Base-by-base conservation (phyloP, 2,888 invertebrate genomes). In the Willowsia nigromaculata region DNA sequence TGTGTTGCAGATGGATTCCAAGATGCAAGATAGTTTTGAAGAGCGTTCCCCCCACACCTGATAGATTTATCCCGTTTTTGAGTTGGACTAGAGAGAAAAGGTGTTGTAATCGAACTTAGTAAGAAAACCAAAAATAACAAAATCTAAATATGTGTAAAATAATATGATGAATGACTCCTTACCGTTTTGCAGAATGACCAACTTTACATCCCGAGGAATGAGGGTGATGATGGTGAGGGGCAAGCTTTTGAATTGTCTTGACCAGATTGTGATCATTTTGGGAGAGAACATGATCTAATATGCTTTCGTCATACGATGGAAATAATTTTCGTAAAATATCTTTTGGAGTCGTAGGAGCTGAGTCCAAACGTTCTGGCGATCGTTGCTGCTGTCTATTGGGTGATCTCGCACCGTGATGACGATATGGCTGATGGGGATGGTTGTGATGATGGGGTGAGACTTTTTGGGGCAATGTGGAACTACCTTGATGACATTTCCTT, bases 181-280 rank as follows among this genome's bases (percentile, higher is more conserved):
- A 88, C 88, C 88, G 88, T 76, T 88, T 88, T 50, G 83, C 88
- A 65, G 83, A 22, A 18, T 90, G 87, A 4, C 85, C 76, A 1
- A 25, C 40, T 59, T 86, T 78, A 30, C 85, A 88, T 22, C 59
- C n/a, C 4, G 85, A 50, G 2, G 80, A 47, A 62, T 89, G 87
- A 5, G 83, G 47, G 7, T 81, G 40, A 68, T 90, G 90, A 56
- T 90, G 85, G 76, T 88, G 81, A 71, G 92, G 91, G 11, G 91
- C 91, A 15, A 92, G 47, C 62, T 92, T 92, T 59, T 92, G 92
- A 85, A 92, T 92, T 1, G 92, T 92, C 76, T 91, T 91, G 0
- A 92, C 91, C 37, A 92, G 88, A 85, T 92, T 92, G 59, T 92
- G 92, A 56, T 92, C 92, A 90, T 92, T 92, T 85, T 92, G 92